phyloP scores from a whole-genome alignment of 2,113 vertebrate species.

The Rhinopomastus cyanomelas region DNA sequence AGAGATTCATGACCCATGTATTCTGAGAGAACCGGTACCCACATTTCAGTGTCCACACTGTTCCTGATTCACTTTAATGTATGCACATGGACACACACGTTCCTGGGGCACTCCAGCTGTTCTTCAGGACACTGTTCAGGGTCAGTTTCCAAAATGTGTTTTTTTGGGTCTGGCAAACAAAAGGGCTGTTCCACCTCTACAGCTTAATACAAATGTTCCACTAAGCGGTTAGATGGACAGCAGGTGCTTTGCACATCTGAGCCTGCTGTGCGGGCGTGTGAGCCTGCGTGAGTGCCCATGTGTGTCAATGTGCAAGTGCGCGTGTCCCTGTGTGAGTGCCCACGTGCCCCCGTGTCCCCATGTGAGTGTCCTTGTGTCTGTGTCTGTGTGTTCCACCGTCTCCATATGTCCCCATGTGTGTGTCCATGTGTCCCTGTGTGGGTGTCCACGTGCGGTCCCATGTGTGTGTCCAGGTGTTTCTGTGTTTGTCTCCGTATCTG shows the following conservation, averaged over 20 bases:
- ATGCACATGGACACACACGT: too few relatives aligned
- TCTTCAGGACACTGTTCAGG: neutral
- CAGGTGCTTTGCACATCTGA: accelerated
- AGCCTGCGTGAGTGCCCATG: too few relatives aligned
- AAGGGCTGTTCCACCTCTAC: accelerated
- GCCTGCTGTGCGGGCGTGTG: accelerated
- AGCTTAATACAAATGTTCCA: accelerated
- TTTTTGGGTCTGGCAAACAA: neutral
- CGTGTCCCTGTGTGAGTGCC: too few relatives aligned
- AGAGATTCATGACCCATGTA: accelerated
- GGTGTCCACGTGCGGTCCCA: too few relatives aligned
- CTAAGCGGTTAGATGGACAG: accelerated
- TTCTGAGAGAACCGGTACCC: neutral
- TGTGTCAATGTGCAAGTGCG: too few relatives aligned
- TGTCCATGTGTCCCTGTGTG: too few relatives aligned
- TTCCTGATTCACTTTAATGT: neutral
- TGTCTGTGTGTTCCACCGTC: too few relatives aligned
- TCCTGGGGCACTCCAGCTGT: neutral
- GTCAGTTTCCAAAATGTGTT: neutral
- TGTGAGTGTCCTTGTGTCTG: too few relatives aligned
- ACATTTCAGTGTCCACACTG: neutral
- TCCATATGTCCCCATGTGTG: too few relatives aligned
- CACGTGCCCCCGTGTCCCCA: too few relatives aligned
- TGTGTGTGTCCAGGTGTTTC: too few relatives aligned
- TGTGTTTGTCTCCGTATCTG: too few relatives aligned